Conservation (phyloP, 1,140 invertebrate genomes). For the Chrysoperla carnea region DNA sequence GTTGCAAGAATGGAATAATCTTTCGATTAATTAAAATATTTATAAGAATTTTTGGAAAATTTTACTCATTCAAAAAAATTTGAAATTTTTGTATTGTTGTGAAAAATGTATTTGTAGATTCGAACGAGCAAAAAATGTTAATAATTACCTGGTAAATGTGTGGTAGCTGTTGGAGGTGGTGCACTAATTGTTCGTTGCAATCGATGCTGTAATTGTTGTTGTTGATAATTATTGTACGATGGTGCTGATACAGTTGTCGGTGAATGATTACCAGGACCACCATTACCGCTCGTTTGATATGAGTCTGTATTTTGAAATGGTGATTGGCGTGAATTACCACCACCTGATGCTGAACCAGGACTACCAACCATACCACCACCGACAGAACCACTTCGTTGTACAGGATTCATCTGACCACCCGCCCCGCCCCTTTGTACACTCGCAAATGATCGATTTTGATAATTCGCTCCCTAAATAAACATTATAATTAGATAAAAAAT, state of each 20-base stretch:
- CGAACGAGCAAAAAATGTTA: too few relatives aligned
- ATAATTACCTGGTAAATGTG: slow-evolving; percentile 43
- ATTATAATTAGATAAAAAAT: neutral
- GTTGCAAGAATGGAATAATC: too few relatives aligned
- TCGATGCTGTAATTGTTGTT: slow-evolving; percentile 31
- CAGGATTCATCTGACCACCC: slow-evolving; percentile 7
- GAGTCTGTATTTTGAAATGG: slow-evolving; percentile 30
- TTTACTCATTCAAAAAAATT: too few relatives aligned
- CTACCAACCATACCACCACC: slow-evolving; percentile 8
- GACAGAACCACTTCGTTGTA: slow-evolving; percentile 12
- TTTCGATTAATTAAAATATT: too few relatives aligned
- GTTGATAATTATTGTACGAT: slow-evolving; percentile 26
- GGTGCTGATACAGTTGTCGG: slow-evolving; percentile 29
- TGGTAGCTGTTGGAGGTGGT: slow-evolving; percentile 33
- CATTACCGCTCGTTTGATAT: slow-evolving; percentile 22
- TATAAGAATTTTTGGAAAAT: too few relatives aligned
- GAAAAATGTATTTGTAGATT: too few relatives aligned
- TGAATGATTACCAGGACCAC: slow-evolving; percentile 24
- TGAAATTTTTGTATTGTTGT: too few relatives aligned
- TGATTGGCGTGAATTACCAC: slow-evolving; percentile 29
- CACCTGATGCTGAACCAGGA: slow-evolving; percentile 9
- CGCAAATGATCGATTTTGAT: slow-evolving; percentile 19
- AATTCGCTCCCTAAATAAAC: slow-evolving; percentile 13
- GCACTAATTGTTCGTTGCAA: slow-evolving; percentile 43
- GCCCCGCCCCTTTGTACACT: slow-evolving; percentile 16